Percentiles rank a stretch among this genome's conserved stretches.
phyloP scores from a whole-genome alignment of 2,888 invertebrate genomes.

The Helleia helle region DNA sequence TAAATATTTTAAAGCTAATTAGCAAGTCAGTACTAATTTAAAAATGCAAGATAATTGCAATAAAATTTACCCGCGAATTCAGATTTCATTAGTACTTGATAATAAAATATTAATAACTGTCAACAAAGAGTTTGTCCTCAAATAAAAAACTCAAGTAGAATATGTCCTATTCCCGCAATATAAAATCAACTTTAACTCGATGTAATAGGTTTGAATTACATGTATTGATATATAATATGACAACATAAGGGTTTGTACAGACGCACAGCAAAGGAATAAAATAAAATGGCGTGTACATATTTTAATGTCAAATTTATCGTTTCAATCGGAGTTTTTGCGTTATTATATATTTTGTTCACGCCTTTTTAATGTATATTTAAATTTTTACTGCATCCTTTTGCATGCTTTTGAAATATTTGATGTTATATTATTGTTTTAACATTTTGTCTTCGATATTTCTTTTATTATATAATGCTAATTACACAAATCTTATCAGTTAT shows the following conservation, averaged over 20 bases:
- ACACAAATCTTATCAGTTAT: too few relatives aligned
- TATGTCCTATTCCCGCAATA: background rate
- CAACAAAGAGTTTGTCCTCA: slow-evolving; percentile 4
- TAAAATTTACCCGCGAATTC: slow-evolving; percentile 2
- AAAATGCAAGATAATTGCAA: too few relatives aligned
- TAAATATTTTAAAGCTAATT: too few relatives aligned
- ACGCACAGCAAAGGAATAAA: background rate
- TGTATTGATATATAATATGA: slow-evolving; percentile 1
- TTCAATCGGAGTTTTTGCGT: too few relatives aligned
- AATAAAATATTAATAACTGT: slow-evolving; percentile 3
- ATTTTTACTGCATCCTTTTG: too few relatives aligned
- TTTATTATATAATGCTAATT: too few relatives aligned
- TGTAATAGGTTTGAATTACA: background rate
- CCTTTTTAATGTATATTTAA: too few relatives aligned
- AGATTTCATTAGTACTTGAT: background rate
- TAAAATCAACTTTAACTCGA: background rate
- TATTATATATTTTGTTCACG: too few relatives aligned
- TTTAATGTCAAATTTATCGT: slow-evolving; percentile 5
- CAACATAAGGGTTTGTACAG: background rate
- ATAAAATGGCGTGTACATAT: slow-evolving; percentile 3
- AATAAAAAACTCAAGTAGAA: slow-evolving; percentile 1
- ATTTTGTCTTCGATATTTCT: too few relatives aligned
- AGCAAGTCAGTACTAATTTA: too few relatives aligned
- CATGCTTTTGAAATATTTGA: too few relatives aligned
- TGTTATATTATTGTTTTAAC: too few relatives aligned